Base-by-base conservation (phyloP, 2,888 invertebrate genomes). In the Oligia strigilis region DNA sequence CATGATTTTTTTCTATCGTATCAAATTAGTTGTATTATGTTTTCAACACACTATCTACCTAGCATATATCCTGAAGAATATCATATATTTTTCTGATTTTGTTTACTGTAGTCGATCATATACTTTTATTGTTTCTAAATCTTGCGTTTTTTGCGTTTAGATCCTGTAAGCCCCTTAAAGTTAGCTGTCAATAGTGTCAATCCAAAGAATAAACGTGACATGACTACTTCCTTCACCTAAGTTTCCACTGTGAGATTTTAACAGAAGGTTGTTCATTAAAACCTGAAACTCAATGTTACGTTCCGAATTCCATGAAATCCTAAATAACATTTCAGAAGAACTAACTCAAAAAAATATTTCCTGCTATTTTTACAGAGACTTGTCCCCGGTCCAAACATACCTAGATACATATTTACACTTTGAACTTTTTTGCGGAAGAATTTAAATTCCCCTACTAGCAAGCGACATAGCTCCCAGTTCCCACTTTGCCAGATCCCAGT, bases 401-500 rank as follows among this genome's bases (percentile, higher is more conserved):
- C 23, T n/a, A n/a, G 5, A 11, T 58, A 49, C 49, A 80, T 69
- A 62, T 60, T 72, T 36, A 62, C 23, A 1, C 13, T 36, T 52
- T 49, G 29, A 29, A 11, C 40, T 64, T 72, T 58, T 72, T 72
- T 36, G 49, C 43, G 13, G 52, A 64, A 83, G 76, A 67, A 80
- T 84, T 81, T 88, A 81, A 80, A 84, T 77, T 76, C 64, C 60
- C 36, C 13, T 43, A 83, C 72, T 80, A 73, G 23, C 81, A 49
- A 46, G 52, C 83, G 74, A 43, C 46, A 13, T 2, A 23, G 75
- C 17, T 58, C 55, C 55, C 67, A 74, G 71, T 67, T 83, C 55
- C 80, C n/a, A 70, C 46, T 60, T 75, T 40, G 13, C 36, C 13
- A 77, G 78, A 69, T 78, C 11, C 77, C 85, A 87, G 84, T 80